A percentile compares a stretch with the other conserved stretches of the same genome.
phyloP scores from a whole-genome alignment of 2,888 invertebrate genomes.

The Lasioglossum marginatum region DNA sequence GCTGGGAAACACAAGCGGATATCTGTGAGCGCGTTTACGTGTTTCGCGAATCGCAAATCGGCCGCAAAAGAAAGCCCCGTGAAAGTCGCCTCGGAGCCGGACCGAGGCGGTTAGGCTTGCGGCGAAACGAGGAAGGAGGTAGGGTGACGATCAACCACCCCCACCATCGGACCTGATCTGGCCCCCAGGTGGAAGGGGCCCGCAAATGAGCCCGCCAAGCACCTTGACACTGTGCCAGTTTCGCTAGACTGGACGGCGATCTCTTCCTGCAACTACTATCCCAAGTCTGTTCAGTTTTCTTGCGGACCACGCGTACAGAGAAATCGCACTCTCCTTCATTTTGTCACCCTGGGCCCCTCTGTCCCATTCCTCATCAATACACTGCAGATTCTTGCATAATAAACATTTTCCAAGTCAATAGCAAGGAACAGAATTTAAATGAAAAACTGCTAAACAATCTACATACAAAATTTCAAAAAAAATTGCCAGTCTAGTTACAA shows the following conservation, averaged over 20 bases:
- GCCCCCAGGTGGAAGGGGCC: neutral
- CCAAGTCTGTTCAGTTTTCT: constrained; percentile 46
- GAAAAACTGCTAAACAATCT: neutral
- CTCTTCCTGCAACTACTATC: constrained; percentile 52
- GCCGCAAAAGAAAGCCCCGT: constrained; percentile 70
- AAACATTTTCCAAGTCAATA: neutral
- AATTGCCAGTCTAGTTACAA: too few species aligned
- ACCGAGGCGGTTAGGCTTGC: constrained; percentile 3
- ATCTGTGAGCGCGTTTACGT: constrained; percentile 53
- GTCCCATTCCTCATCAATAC: neutral
- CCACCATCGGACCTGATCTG: constrained; percentile 23
- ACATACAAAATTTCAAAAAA: too few species aligned
- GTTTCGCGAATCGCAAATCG: constrained; percentile 47
- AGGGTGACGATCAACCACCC: constrained; percentile 35
- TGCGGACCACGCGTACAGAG: constrained; percentile 33
- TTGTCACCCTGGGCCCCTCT: neutral
- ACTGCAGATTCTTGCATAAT: neutral
- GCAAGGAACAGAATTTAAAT: neutral
- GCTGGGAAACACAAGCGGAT: constrained; percentile 10
- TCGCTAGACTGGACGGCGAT: constrained; percentile 66
- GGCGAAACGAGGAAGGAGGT: constrained; percentile 58
- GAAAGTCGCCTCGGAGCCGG: constrained; percentile 61
- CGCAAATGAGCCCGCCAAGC: constrained; percentile 60
- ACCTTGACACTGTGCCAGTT: constrained; percentile 83
- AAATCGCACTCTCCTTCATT: constrained; percentile 33